phyloP scores from a whole-genome alignment of 2,113 vertebrate genomes.

The Pachycephala philippinensis region DNA sequence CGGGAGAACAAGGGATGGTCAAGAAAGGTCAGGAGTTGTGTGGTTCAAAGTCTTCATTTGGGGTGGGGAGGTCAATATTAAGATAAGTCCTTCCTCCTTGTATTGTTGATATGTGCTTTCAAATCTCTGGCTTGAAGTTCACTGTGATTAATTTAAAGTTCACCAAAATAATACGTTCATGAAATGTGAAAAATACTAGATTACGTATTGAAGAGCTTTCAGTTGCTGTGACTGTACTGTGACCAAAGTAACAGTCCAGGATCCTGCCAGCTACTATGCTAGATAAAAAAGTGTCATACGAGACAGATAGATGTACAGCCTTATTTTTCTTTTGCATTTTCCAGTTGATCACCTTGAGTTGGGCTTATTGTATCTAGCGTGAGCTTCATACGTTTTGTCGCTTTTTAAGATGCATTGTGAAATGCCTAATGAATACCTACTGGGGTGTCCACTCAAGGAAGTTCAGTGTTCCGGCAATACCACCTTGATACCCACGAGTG shows the following conservation, averaged over 20 bases:
- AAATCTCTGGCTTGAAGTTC: not conserved
- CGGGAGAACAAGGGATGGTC: not conserved
- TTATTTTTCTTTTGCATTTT: not conserved
- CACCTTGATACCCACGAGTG: rapidly evolving
- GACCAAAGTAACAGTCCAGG: not conserved
- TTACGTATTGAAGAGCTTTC: not conserved
- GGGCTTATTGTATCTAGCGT: not conserved
- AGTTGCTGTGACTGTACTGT: not conserved
- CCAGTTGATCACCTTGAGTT: not conserved
- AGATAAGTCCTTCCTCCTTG: not conserved
- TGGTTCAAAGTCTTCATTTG: not conserved
- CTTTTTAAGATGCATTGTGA: not conserved
- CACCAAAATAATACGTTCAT: not conserved
- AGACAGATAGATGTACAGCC: not conserved
- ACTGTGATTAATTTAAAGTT: not conserved
- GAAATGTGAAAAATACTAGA: not conserved
- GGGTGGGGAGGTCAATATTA: not conserved
- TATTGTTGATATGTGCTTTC: not conserved
- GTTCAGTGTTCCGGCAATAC: not conserved
- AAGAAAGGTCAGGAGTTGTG: not conserved
- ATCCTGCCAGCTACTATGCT: not conserved
- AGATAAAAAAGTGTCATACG: not conserved
- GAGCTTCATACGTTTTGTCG: not conserved
- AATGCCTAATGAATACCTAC: not conserved
- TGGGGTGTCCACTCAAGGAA: not conserved